Evolutionary conservation across 23 tunicate species (phyloP).

Genomic region (Botrylloides violaceus): DNA sequence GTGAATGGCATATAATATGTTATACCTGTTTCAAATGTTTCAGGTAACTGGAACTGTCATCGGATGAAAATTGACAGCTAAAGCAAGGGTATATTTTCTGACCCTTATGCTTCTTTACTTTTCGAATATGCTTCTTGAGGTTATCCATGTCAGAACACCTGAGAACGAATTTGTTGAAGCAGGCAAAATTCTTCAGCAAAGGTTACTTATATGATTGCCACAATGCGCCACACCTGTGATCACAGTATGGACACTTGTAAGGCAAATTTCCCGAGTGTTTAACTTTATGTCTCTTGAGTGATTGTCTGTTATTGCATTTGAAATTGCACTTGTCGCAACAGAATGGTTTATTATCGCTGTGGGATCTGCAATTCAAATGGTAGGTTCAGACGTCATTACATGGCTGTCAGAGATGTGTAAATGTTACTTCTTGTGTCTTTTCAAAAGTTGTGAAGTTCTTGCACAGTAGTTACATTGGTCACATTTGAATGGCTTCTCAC

Average conservation of each 20-base stretch:
- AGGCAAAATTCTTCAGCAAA: too few relatives aligned
- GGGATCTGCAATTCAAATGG: conserved; percentile 24
- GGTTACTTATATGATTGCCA: too few relatives aligned
- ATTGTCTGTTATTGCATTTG: conserved; percentile 18
- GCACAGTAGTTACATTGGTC: conserved; percentile 41
- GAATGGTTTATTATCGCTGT: conserved; percentile 45
- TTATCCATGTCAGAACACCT: conserved; percentile 82
- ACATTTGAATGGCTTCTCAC: conserved; percentile 65
- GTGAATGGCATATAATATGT: neutral
- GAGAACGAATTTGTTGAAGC: neutral
- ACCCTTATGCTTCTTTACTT: conserved; percentile 63
- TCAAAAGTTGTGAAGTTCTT: conserved; percentile 36
- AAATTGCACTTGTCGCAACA: conserved; percentile 41
- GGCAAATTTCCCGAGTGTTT: conserved; percentile 64
- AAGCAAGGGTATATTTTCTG: conserved; percentile 65
- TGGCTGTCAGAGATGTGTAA: neutral
- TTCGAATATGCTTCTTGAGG: conserved; percentile 59
- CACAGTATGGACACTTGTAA: conserved; percentile 80
- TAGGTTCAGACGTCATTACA: neutral
- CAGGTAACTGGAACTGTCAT: conserved; percentile 34
- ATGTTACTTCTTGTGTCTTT: conserved; percentile 32
- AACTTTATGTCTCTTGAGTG: conserved; percentile 55
- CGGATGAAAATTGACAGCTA: conserved; percentile 49
- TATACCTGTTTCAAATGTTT: conserved; percentile 63
- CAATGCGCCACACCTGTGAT: conserved; percentile 72